phyloP scores from a whole-genome alignment of 2,113 vertebrate species.

The Thamnophis sirtalis region DNA sequence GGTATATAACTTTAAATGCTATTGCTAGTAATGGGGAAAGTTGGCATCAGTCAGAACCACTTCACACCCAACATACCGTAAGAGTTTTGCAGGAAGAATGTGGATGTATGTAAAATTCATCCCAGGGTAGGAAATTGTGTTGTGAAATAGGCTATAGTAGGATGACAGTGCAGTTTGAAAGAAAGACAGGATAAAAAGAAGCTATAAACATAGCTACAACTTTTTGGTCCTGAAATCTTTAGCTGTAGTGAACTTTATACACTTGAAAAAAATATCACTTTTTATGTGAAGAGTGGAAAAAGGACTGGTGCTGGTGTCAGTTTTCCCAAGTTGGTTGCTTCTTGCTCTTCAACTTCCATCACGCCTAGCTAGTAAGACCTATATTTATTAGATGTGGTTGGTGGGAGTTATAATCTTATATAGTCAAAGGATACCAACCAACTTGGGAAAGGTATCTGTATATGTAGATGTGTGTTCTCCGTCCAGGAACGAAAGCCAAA shows the following conservation, averaged over 20 bases:
- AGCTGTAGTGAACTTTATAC: neutral
- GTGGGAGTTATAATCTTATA: neutral
- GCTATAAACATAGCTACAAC: neutral
- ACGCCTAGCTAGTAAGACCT: neutral
- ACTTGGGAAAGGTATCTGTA: neutral
- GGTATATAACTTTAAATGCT: neutral
- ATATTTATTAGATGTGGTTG: neutral
- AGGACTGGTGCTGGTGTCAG: neutral
- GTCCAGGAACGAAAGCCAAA: too few relatives aligned
- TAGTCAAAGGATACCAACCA: neutral
- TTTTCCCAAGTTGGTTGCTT: neutral
- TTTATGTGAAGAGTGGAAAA: neutral
- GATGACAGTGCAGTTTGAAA: neutral
- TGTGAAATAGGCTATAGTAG: neutral
- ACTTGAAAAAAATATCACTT: neutral
- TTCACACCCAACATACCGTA: neutral
- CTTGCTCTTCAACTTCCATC: neutral
- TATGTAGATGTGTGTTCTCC: neutral
- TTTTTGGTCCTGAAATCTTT: neutral
- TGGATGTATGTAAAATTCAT: neutral
- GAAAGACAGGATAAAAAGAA: neutral
- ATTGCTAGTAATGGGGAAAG: conserved; percentile 24
- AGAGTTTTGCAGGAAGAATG: neutral
- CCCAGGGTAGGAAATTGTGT: neutral
- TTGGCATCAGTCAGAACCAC: conserved; percentile 14